A percentile compares a stretch with the other conserved stretches of the same genome.
phyloP scores from a whole-genome alignment of 2,797 vertebrate genomes.

The Alauda arvensis region DNA sequence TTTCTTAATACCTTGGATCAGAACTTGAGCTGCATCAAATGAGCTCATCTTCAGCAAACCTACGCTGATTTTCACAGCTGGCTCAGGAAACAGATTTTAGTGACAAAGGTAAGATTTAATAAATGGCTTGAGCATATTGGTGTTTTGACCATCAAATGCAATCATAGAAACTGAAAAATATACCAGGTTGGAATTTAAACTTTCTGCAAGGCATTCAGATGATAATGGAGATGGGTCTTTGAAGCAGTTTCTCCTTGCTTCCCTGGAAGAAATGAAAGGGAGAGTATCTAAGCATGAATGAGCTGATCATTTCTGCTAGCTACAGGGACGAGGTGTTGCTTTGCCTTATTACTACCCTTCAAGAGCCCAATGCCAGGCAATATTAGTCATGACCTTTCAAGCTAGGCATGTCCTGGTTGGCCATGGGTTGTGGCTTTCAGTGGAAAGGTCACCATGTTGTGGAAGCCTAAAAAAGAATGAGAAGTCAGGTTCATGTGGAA shows the following conservation, averaged over 20 bases:
- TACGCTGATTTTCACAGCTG: neutral
- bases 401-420: conserved; percentile 50
- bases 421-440: conserved; percentile 56
- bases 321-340: conserved; percentile 32
- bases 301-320: conserved; percentile 47
- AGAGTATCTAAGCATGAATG: conserved; percentile 70
- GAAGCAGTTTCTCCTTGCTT: conserved; percentile 77
- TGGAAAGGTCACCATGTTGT: conserved; percentile 54
- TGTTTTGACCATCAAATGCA: conserved; percentile 59
- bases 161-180: conserved; percentile 68
- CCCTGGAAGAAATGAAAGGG: conserved; percentile 79
- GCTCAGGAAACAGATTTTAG: neutral
- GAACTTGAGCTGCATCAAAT: neutral
- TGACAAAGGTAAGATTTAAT: neutral
- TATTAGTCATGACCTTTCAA: conserved; percentile 58
- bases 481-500: conserved; percentile 41
- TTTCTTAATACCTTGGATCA: neutral
- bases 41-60: neutral
- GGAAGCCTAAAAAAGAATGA: conserved; percentile 60
- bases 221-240: conserved; percentile 77
- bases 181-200: conserved; percentile 77
- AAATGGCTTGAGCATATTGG: neutral
- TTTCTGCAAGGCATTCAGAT: conserved; percentile 78
- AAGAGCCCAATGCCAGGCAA: conserved; percentile 47
- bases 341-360: conserved; percentile 31